Percentiles rank a stretch among this genome's conserved stretches.
Conservation (phyloP, 2,888 invertebrate species). For the Endomychus coccineus region DNA sequence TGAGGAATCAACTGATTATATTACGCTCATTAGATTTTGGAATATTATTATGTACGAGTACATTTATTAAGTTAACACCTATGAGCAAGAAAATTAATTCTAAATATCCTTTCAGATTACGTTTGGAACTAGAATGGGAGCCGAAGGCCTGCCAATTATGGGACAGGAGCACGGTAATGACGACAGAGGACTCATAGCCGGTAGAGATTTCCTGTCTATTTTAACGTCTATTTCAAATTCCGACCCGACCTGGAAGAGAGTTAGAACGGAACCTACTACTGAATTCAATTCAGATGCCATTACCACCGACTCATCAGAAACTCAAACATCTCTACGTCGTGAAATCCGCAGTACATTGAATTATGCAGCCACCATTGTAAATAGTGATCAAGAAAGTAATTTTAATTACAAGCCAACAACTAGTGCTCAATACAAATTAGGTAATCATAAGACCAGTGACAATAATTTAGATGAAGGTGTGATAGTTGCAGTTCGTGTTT, state of each 20-base stretch:
- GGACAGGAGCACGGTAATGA: conserved; percentile 37
- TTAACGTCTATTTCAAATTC: conserved; percentile 31
- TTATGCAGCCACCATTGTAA: neutral
- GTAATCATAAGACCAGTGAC: conserved; percentile 21
- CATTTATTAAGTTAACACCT: too few species aligned
- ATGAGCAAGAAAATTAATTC: too few species aligned
- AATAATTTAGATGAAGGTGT: conserved; percentile 35
- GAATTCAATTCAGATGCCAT: conserved; percentile 8
- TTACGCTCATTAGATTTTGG: too few species aligned
- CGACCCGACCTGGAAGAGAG: conserved; percentile 11
- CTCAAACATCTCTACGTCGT: conserved; percentile 17
- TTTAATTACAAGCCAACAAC: conserved; percentile 9
- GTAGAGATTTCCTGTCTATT: conserved; percentile 45
- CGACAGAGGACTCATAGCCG: conserved; percentile 43
- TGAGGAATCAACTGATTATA: too few species aligned
- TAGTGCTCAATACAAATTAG: conserved; percentile 8
- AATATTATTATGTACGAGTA: too few species aligned
- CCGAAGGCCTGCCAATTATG: conserved; percentile 39
- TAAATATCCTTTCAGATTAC: conserved; percentile 37
- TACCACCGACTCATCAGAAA: conserved; percentile 10
- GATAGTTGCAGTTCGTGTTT: conserved; percentile 48
- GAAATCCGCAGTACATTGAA: conserved; percentile 17
- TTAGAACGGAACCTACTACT: neutral
- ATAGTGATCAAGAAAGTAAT: neutral
- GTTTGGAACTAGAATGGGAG: conserved; percentile 32